These are phyloP conservation scores for Larimichthys polyactis DNA, from an alignment of 2,113 vertebrate genomes.

Conservation along the genomic window DNA sequence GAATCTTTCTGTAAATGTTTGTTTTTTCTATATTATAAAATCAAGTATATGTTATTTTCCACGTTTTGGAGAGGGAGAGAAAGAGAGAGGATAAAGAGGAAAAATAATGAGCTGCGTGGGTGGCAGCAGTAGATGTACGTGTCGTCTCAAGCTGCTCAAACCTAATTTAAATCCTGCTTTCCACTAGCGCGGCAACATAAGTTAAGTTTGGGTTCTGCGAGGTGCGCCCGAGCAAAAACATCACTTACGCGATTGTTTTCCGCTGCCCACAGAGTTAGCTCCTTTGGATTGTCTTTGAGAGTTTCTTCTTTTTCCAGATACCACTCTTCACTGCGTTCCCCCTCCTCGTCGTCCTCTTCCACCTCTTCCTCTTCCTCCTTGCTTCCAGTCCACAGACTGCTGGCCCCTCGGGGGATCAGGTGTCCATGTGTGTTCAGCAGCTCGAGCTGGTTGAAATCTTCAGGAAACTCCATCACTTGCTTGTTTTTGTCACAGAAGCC, in stretches of 20 bases:
- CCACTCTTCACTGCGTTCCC: constrained; percentile 77
- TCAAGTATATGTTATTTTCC: neutral
- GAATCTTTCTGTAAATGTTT: neutral
- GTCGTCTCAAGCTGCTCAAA: too few relatives aligned
- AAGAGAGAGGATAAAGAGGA: neutral
- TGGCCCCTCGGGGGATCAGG: constrained; percentile 78
- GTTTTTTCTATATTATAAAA: neutral
- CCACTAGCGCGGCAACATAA: neutral
- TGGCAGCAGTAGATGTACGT: neutral
- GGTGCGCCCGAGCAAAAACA: neutral
- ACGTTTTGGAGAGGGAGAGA: neutral
- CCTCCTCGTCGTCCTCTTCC: constrained; percentile 63
- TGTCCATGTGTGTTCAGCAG: constrained; percentile 79
- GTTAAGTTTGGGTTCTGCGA: neutral
- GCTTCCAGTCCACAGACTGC: constrained; percentile 77
- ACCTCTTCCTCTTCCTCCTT: constrained; percentile 60
- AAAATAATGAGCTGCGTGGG: neutral
- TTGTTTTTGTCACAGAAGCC: neutral
- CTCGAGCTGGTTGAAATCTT: constrained; percentile 84
- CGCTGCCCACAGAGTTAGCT: constrained; percentile 82
- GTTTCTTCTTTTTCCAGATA: constrained; percentile 75
- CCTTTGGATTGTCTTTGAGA: constrained; percentile 69
- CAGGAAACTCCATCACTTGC: constrained; percentile 79
- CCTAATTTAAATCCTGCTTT: neutral
- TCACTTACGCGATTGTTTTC: constrained; percentile 81